Evolutionary conservation across 2,888 invertebrate species (phyloP), one percentile per base, ranked within the genome.

Genomic region (Stenurella melanura): DNA sequence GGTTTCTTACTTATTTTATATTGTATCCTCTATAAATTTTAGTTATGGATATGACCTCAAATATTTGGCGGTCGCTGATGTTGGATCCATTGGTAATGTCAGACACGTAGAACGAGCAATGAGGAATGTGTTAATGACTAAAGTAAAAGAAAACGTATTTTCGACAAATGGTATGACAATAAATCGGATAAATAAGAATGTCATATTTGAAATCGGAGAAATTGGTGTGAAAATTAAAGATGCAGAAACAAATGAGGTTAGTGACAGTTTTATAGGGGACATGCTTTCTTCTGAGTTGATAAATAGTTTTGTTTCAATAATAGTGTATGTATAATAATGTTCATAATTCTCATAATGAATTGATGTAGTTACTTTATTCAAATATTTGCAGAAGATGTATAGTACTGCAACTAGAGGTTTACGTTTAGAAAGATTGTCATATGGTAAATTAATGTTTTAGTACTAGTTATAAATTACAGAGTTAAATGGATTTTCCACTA

Each of bases 41-140:
- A 86, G 88, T 80, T 82, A 88, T 71, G 91, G 91, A 56, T 91
- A 89, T 80, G 85, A 86, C 50, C 89, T 91, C 9, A 88, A 87
- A 50, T 92, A 91, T 84, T 88, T 92, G 69, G 92, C 92, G 4
- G 87, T 85, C 58, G 86, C 91, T 4, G 87, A 88, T 30, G 90
- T 91, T 56, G 92, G 92, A 17, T 84, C 82, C 18, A 83, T 88
- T 57, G 92, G 92, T 6, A 91, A 91, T 84, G 90, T 91, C 4
- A 91, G 89, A 81, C 90, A 91, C 84, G 91, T 92, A 26, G 90
- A 92, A 78, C 89, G 87, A 79, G 91, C 91, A 15, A 90, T 91
- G 74, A 86, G 82, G 87, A 57, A 76, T 86, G 80, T 90, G 79
- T n/a, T 74, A 89, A 54, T 54, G 34, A 38, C 15, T 12, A 63